Percentiles rank a stretch among this genome's conserved stretches.
phyloP scores from a whole-genome alignment of 2,113 vertebrate genomes.

The Glareola pratincola region DNA sequence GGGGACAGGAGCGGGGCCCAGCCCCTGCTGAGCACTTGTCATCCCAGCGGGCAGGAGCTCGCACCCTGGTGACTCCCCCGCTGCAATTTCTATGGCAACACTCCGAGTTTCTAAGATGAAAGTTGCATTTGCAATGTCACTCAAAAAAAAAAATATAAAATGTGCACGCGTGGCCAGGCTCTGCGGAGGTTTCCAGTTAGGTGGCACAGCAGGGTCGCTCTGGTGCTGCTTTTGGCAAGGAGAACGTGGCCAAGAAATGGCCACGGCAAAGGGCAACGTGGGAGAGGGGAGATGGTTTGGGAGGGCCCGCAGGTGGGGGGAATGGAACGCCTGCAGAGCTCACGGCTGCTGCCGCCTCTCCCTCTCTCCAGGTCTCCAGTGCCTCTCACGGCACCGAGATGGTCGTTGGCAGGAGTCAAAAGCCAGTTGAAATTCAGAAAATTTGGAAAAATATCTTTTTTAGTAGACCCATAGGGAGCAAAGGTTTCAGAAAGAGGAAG shows the following conservation, averaged over 20 bases:
- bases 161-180: not conserved
- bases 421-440: not conserved
- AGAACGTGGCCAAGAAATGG: not conserved
- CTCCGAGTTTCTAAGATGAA: not conserved
- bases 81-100: slow-evolving; percentile 65
- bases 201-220: not conserved
- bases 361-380: too few relatives aligned
- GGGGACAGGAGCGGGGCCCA: not conserved
- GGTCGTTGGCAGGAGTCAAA: not conserved
- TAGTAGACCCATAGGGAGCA: not conserved
- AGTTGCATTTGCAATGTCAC: slow-evolving; percentile 30
- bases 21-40: not conserved
- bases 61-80: not conserved
- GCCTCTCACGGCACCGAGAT: not conserved
- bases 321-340: not conserved
- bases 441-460: not conserved
- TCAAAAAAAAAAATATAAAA: not conserved
- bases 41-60: not conserved
- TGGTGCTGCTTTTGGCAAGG: not conserved
- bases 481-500: not conserved
- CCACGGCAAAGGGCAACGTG: fast-evolving
- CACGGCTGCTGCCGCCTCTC: not conserved
- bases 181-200: not conserved
- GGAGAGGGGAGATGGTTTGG: not conserved
- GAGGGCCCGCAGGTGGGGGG: not conserved